phyloP scores from a whole-genome alignment of 2,113 vertebrate species.

The Salvator merianae region DNA sequence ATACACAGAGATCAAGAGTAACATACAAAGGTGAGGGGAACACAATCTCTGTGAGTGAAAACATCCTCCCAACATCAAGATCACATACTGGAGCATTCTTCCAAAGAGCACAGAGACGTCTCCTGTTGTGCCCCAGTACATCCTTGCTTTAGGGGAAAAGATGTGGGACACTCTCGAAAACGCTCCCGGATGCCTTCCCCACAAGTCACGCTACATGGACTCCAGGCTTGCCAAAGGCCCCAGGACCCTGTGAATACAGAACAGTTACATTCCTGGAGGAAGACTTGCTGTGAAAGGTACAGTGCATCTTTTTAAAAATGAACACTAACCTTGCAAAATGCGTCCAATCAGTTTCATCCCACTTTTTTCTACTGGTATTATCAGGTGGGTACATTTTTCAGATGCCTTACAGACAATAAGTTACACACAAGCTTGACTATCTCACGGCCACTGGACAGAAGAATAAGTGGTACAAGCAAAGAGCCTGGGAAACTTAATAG shows the following conservation, averaged over 20 bases:
- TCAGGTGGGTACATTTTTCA: neutral
- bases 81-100: slow-evolving; percentile 85
- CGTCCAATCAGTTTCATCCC: neutral
- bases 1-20: neutral
- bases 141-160: slow-evolving; percentile 70
- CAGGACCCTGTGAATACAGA: slow-evolving; percentile 79
- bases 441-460: neutral
- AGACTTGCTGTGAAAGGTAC: neutral
- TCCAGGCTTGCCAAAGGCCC: slow-evolving; percentile 93
- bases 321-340: neutral
- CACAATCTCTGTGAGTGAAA: neutral
- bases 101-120: slow-evolving; percentile 89
- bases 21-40: neutral
- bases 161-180: slow-evolving; percentile 82
- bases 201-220: slow-evolving; percentile 88
- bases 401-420: neutral
- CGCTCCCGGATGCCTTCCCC: slow-evolving; percentile 90
- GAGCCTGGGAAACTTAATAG: neutral
- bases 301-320: neutral
- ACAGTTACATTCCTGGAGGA: slow-evolving; percentile 42
- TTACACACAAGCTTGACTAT: neutral
- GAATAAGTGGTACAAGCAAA: neutral
- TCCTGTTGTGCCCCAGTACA: slow-evolving; percentile 83
- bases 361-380: neutral
- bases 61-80: neutral